These are phyloP conservation scores for Loxodonta africana DNA, from an alignment of 2,113 vertebrate species.

Conservation along the genomic window DNA sequence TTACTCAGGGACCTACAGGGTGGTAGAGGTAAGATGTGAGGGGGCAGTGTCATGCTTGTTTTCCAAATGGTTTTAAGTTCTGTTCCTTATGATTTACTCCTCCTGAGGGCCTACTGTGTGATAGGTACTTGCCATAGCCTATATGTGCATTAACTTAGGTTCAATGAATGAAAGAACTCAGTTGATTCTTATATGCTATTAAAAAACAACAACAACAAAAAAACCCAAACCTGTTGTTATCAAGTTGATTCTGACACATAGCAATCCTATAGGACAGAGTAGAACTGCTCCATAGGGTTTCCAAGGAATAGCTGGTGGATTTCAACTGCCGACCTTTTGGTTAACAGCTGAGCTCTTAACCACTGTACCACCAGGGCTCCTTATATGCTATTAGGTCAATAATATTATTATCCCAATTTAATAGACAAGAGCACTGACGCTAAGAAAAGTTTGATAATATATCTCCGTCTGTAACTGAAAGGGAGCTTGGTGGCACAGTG, in stretches of 20 bases:
- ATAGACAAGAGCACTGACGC: neutral
- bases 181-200: neutral
- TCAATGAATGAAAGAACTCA: neutral
- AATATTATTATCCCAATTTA: no score
- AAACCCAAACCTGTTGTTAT: no score
- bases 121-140: neutral
- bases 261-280: no score
- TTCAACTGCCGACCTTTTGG: no score
- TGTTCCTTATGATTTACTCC: neutral
- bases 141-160: neutral
- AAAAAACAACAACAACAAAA: no score
- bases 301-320: no score
- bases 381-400: no score
- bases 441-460: neutral
- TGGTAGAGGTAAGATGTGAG: neutral
- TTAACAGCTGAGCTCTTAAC: no score
- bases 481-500: no score
- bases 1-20: neutral
- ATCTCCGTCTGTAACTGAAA: neutral
- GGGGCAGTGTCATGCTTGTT: neutral
- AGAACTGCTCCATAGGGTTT: no score
- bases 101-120: neutral
- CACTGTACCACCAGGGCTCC: no score
- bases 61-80: neutral
- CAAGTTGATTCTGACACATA: no score